Evolutionary conservation across 1,140 invertebrate species (phyloP).

Genomic region (Tetramorium alpestre): DNA sequence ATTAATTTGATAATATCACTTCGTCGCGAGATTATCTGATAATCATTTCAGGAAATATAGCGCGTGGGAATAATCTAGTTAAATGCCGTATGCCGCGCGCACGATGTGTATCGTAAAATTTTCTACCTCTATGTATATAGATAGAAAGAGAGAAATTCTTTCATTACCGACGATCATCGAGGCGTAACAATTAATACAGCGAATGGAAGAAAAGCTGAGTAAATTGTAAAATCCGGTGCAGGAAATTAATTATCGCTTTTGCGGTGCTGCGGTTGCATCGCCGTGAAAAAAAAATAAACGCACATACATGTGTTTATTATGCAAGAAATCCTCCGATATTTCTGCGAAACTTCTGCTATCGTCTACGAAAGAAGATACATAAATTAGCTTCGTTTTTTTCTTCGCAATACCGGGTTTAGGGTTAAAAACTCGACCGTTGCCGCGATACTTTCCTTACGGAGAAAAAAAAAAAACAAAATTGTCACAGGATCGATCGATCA

Average conservation of each 20-base stretch:
- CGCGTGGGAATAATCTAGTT: slow-evolving; percentile 7
- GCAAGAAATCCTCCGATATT: background rate
- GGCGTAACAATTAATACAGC: slow-evolving; percentile 22
- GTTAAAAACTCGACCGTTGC: background rate
- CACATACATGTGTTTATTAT: background rate
- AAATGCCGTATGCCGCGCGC: background rate
- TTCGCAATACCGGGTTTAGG: background rate
- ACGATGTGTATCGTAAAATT: background rate
- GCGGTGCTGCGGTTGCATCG: background rate
- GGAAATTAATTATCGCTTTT: slow-evolving; percentile 30
- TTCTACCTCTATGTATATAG: background rate
- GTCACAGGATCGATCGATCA: background rate
- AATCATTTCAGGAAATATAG: slow-evolving; percentile 20
- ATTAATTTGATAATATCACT: slow-evolving; percentile 14
- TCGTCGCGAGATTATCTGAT: slow-evolving; percentile 19
- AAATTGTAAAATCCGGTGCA: slow-evolving; percentile 1
- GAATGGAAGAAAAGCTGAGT: background rate
- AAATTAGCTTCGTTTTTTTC: background rate
- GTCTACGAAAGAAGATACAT: background rate
- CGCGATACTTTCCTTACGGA: background rate
- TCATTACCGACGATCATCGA: slow-evolving; percentile 12
- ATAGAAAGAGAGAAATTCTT: background rate
- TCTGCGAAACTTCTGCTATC: background rate
- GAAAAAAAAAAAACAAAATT: background rate
- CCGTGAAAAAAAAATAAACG: background rate